These are phyloP conservation scores for Cerastis rubricosa DNA, from an alignment of 2,888 invertebrate species.

Conservation along the genomic window DNA sequence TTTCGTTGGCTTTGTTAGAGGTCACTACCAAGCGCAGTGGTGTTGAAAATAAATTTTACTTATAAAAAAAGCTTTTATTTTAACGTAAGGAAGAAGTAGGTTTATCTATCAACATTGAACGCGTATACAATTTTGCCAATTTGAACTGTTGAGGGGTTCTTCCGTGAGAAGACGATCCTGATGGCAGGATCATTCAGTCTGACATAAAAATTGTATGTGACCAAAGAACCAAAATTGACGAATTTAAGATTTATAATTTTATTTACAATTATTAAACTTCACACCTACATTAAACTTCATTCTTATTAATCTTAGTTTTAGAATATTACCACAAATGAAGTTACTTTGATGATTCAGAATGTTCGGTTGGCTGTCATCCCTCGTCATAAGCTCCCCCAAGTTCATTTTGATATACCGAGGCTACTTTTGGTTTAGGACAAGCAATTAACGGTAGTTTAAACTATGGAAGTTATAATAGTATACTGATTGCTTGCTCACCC, in stretches of 20 bases:
- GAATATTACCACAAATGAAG: slow-evolving; percentile 51
- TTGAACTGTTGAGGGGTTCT: neutral
- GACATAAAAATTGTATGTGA: neutral
- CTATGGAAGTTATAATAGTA: slow-evolving; percentile 50
- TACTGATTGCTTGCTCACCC: slow-evolving; percentile 43
- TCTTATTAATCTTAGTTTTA: slow-evolving; percentile 29
- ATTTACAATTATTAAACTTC: no score
- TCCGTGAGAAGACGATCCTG: neutral
- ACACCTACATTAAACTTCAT: neutral
- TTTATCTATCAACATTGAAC: neutral
- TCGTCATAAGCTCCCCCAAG: slow-evolving; percentile 69
- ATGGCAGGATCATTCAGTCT: neutral
- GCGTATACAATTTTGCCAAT: neutral
- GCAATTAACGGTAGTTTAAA: slow-evolving; percentile 59
- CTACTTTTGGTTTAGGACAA: slow-evolving; percentile 63
- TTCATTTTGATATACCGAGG: slow-evolving; percentile 63
- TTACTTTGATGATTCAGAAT: slow-evolving; percentile 66
- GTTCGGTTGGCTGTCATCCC: slow-evolving; percentile 71
- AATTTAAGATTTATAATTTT: neutral
- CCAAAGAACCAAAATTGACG: neutral
- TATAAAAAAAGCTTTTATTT: neutral
- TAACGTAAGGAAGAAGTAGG: neutral
- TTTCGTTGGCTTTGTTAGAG: slow-evolving; percentile 50
- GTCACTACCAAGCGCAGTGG: slow-evolving; percentile 1
- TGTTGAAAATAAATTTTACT: slow-evolving; percentile 5